Percentiles rank a stretch among this genome's conserved stretches.
Evolutionary conservation across 2,888 invertebrate genomes (phyloP).

Genomic region (Drosophila limbata): DNA sequence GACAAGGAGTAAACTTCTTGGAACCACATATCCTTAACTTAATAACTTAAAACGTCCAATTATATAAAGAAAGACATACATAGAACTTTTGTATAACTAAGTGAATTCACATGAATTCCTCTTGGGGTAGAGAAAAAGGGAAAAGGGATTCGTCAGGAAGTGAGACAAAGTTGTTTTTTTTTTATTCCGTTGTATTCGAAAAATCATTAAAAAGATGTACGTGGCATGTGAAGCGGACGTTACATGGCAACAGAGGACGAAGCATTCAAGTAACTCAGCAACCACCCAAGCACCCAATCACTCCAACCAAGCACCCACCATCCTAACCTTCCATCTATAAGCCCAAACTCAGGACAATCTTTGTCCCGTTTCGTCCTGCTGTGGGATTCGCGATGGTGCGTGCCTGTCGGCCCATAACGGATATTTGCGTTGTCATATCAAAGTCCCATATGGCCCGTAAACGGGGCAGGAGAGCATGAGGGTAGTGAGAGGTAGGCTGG

Average conservation of each 20-base stretch:
- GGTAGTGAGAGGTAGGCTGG: too few relatives aligned
- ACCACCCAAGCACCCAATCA: background rate
- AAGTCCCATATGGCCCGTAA: conserved; percentile 85
- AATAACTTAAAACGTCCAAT: conserved; percentile 29
- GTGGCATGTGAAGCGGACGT: conserved; percentile 40
- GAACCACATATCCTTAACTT: background rate
- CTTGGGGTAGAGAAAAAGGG: background rate
- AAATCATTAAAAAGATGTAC: conserved; percentile 36
- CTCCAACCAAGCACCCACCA: background rate
- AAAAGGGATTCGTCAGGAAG: conserved; percentile 13
- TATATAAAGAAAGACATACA: conserved; percentile 4
- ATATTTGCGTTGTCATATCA: conserved; percentile 84
- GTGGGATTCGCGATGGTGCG: conserved; percentile 65
- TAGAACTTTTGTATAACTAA: conserved; percentile 18
- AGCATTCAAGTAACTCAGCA: conserved; percentile 5
- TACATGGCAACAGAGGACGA: conserved; percentile 45
- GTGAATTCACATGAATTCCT: conserved; percentile 30
- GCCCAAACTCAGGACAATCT: conserved; percentile 37
- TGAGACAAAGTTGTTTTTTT: conserved; percentile 20
- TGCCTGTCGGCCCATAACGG: conserved; percentile 76
- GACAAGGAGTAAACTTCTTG: background rate
- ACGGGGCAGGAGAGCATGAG: conserved; percentile 42
- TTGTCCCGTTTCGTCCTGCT: background rate
- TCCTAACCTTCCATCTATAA: conserved; percentile 31
- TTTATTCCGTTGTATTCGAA: conserved; percentile 19